Evolutionary conservation across 2,797 vertebrate genomes (phyloP), one percentile per base, ranked within the genome.

Genomic region (Chelmon rostratus): DNA sequence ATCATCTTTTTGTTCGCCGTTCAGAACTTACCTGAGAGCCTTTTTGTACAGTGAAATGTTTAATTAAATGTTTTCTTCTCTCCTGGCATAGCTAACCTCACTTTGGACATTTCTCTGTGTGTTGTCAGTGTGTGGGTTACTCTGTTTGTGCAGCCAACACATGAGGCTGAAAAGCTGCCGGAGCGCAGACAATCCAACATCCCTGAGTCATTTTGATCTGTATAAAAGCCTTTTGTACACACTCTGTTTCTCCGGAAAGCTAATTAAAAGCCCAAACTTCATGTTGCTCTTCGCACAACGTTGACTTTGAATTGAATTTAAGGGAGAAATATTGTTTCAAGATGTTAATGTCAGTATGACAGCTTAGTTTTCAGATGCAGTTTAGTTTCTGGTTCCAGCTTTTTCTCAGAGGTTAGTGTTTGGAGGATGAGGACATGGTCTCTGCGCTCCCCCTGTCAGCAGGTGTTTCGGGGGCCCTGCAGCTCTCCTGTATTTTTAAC

Each of bases 401-500:
- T 8, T 19, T 18, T 62, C 35, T 68, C 15, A 2, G 37, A 78
- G 53, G 50, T 40, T 40, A 3, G 4, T 19, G 28, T 64, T 42
- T 31, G 13, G 31, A 52, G 50, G 66, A 67, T 28, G 62, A 76
- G 33, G 78, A 73, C 66, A 59, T 53, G 78, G 44, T 81, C 62
- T 58, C 73, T 50, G 7, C 50, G 66, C 58, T 35, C 28, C 50
- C 54, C 35, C 68, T 31, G 58, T 79, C 70, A 76, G 85, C 90
- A 93, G 92, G 88, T 92, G 90, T 86, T 85, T 71, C 7, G 37
- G 44, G 67, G 58, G 75, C 40, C 53, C 40, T 18, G 28, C 49
- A 73, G 73, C 71, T 63, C 31, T 68, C 33, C 71, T 84, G 79
- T 94, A 94, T 94, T 94, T 94, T 91, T 91, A 94, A 90, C 87